These are phyloP conservation scores for Eupithecia abbreviata DNA, from an alignment of 2,888 invertebrate species.

Conservation along the genomic window DNA sequence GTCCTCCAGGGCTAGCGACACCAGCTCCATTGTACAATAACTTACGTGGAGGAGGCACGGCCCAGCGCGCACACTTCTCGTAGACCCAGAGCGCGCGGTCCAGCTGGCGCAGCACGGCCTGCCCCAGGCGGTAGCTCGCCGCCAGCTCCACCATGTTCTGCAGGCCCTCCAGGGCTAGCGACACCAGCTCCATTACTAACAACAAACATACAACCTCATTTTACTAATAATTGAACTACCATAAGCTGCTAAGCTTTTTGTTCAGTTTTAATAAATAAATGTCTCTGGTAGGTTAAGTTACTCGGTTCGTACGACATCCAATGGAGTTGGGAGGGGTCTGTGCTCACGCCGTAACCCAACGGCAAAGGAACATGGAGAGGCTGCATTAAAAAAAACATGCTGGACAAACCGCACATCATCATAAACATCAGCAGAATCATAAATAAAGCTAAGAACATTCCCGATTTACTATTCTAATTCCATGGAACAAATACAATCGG, in stretches of 20 bases:
- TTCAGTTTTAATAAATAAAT: too few species aligned
- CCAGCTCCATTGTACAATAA: slow-evolving; percentile 65
- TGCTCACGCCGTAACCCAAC: not conserved
- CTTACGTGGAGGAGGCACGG: slow-evolving; percentile 77
- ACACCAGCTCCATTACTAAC: slow-evolving; percentile 72
- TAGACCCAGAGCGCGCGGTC: slow-evolving; percentile 81
- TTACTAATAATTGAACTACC: not conserved
- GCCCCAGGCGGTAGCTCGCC: slow-evolving; percentile 77
- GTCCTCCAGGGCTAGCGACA: slow-evolving; percentile 66
- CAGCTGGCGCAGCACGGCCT: slow-evolving; percentile 68
- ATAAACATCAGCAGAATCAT: not conserved
- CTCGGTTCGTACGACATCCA: not conserved
- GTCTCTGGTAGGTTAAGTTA: not conserved
- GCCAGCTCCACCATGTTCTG: slow-evolving; percentile 69
- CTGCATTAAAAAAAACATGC: not conserved
- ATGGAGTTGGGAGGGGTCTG: not conserved
- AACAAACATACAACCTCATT: not conserved
- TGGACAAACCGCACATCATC: too few species aligned
- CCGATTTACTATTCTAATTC: not conserved
- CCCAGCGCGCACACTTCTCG: slow-evolving; percentile 84
- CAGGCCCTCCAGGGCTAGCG: slow-evolving; percentile 65
- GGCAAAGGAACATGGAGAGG: not conserved
- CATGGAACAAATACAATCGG: not conserved
- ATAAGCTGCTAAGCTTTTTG: too few species aligned
- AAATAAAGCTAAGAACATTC: not conserved